A percentile compares a stretch with the other conserved stretches of the same genome.
Conservation (phyloP, 2,113 vertebrate species). For the Hucho hucho region DNA sequence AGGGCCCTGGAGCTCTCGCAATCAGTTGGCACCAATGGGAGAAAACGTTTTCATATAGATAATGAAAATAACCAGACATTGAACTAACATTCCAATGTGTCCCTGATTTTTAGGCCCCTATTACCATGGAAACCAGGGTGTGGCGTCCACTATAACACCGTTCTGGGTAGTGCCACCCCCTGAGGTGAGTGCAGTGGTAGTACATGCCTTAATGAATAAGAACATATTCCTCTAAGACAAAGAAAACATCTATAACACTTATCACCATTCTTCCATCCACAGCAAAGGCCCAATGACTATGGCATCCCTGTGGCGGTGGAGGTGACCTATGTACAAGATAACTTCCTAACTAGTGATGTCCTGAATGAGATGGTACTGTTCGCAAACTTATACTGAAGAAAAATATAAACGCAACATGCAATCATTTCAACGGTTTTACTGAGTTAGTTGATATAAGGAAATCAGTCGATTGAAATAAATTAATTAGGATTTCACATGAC, state of each 20-base stretch:
- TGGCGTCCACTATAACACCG: slow-evolving; percentile 89
- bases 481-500: too few species aligned
- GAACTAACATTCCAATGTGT: background rate
- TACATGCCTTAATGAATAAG: background rate
- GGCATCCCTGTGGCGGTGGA: slow-evolving; percentile 96
- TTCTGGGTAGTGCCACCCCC: slow-evolving; percentile 97
- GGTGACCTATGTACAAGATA: slow-evolving; percentile 90
- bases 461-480: too few species aligned
- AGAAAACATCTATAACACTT: background rate
- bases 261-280: background rate
- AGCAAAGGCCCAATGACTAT: slow-evolving; percentile 94
- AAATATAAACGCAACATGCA: too few species aligned
- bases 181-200: slow-evolving; percentile 72
- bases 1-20: background rate
- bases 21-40: too few species aligned
- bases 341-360: slow-evolving; percentile 91
- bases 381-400: background rate
- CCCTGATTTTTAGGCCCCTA: slow-evolving; percentile 79
- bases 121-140: slow-evolving; percentile 85
- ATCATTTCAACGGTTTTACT: too few species aligned
- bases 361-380: slow-evolving; percentile 91
- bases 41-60: background rate
- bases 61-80: background rate
- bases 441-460: too few species aligned
- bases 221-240: background rate